Evolutionary conservation across 2,113 vertebrate species (phyloP).

Genomic region (Stigmatopora argus): DNA sequence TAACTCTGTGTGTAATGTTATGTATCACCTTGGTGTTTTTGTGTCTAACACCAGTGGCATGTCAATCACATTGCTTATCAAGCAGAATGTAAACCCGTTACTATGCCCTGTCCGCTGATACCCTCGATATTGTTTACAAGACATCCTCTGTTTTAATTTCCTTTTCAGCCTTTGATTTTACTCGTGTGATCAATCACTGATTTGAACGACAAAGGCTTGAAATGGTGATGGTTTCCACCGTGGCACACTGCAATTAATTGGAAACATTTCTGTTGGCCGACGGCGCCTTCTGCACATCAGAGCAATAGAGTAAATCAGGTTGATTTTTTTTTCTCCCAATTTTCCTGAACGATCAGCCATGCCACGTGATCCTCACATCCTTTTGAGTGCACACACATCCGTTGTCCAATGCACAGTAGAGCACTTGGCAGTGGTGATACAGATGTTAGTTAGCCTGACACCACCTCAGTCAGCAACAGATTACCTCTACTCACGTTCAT

Average conservation of each 20-base stretch:
- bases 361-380: slow-evolving; percentile 17
- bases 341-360: slow-evolving; percentile 23
- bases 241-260: slow-evolving; percentile 19
- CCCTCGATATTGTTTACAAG: slow-evolving; percentile 71
- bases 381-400: slow-evolving; percentile 23
- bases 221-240: slow-evolving; percentile 65
- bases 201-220: slow-evolving; percentile 71
- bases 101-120: slow-evolving; percentile 51
- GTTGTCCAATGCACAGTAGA: slow-evolving; percentile 56
- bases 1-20: slow-evolving; percentile 39
- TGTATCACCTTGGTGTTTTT: slow-evolving; percentile 42
- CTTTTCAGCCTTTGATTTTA: slow-evolving; percentile 51
- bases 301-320: slow-evolving; percentile 41
- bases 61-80: slow-evolving; percentile 65
- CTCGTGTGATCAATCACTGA: slow-evolving; percentile 40
- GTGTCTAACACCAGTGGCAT: slow-evolving; percentile 64
- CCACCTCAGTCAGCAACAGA: slow-evolving; percentile 69
- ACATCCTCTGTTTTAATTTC: slow-evolving; percentile 53
- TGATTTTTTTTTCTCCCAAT: slow-evolving; percentile 17
- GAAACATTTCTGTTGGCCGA: background rate
- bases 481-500: slow-evolving; percentile 72
- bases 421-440: slow-evolving; percentile 62
- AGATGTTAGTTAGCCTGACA: slow-evolving; percentile 54
- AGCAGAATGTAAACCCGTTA: slow-evolving; percentile 73
- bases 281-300: slow-evolving; percentile 9